Evolutionary conservation across 2,888 invertebrate genomes (phyloP).

Genomic region (Cephalotes varians): DNA sequence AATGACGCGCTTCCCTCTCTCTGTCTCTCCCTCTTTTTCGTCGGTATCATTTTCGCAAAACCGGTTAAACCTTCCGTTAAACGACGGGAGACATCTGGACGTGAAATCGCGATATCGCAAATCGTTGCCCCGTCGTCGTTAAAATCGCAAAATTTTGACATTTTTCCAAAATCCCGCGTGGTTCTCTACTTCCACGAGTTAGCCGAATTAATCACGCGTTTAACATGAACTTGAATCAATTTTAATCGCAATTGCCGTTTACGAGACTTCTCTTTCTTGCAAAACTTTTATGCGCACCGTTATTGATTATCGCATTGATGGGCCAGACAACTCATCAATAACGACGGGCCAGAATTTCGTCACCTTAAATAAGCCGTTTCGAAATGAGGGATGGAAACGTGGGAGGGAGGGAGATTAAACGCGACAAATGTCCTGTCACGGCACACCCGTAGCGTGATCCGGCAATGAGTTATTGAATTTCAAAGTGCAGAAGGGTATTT

Average conservation of each 20-base stretch:
- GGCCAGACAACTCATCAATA: no score
- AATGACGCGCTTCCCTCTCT: background rate
- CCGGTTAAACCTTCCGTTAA: constrained; percentile 5
- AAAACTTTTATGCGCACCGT: background rate
- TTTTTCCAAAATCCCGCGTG: background rate
- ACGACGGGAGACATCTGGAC: constrained; percentile 40
- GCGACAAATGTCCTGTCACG: constrained; percentile 51
- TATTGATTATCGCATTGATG: background rate
- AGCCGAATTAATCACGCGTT: background rate
- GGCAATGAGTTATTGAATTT: constrained; percentile 61
- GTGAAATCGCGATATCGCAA: constrained; percentile 15
- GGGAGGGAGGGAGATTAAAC: constrained; percentile 37
- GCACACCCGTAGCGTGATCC: constrained; percentile 24
- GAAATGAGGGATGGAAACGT: background rate
- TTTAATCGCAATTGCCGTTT: background rate
- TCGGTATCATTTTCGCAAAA: constrained; percentile 31
- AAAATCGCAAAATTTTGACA: background rate
- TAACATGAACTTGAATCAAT: background rate
- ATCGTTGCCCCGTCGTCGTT: constrained; percentile 19
- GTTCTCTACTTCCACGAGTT: background rate
- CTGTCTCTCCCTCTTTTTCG: background rate
- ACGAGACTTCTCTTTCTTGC: background rate
- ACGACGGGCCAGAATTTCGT: constrained; percentile 4
- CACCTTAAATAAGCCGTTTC: background rate
- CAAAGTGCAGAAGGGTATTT: constrained; percentile 64